phyloP scores from a whole-genome alignment of 2,113 vertebrate species.

The Balaeniceps rex region DNA sequence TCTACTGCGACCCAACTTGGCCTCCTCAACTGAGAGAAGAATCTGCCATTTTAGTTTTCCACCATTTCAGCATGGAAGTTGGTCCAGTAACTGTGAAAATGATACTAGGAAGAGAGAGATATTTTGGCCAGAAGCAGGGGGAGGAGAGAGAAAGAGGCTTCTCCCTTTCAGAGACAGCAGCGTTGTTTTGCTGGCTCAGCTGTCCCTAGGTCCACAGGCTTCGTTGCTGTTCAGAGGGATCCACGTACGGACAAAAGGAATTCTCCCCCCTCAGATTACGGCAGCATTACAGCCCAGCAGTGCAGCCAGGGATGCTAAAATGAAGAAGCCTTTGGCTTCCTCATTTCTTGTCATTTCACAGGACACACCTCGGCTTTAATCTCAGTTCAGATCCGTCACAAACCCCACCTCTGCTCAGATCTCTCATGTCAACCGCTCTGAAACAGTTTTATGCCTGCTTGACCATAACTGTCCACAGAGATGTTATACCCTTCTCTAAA shows the following conservation, averaged over 20 bases:
- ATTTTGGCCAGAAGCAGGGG: not conserved
- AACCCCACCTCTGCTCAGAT: not conserved
- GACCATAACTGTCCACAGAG: not conserved
- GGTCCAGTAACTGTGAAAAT: not conserved
- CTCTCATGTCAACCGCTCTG: not conserved
- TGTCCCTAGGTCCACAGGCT: not conserved
- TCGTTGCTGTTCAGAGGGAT: not conserved
- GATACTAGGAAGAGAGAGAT: not conserved
- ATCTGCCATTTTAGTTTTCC: not conserved
- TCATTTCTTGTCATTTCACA: not conserved
- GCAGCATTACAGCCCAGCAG: not conserved
- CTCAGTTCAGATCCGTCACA: not conserved
- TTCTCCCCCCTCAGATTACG: not conserved
- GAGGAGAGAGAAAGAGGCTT: not conserved
- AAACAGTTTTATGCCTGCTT: not conserved
- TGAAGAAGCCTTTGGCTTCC: not conserved
- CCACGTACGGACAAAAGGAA: not conserved
- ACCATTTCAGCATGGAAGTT: not conserved
- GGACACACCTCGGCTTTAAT: not conserved
- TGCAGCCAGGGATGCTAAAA: not conserved
- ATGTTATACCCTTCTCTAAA: not conserved
- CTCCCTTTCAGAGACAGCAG: not conserved
- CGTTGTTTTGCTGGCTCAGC: not conserved
- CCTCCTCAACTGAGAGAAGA: not conserved
- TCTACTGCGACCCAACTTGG: not conserved